These are phyloP conservation scores for Platypus cylindrus DNA, from an alignment of 2,888 invertebrate genomes.

Conservation along the genomic window DNA sequence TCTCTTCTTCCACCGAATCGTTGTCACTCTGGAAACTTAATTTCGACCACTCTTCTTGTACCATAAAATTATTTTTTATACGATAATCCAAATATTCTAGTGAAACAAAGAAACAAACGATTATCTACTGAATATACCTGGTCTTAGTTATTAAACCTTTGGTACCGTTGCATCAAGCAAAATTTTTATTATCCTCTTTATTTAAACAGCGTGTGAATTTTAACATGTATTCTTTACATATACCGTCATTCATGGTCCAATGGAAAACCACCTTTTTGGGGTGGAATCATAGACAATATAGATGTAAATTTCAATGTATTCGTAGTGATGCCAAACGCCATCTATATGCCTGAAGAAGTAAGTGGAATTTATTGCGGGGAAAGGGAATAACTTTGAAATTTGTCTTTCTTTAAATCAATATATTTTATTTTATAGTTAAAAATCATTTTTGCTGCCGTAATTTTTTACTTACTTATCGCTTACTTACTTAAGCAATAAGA, in stretches of 20 bases:
- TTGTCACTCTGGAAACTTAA: conserved; percentile 55
- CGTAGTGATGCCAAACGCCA: no score
- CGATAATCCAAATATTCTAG: conserved; percentile 75
- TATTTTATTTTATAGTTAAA: no score
- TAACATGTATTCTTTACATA: conserved; percentile 76
- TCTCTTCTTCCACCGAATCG: no score
- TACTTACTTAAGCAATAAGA: no score
- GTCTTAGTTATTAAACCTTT: conserved; percentile 33
- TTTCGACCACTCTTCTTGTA: conserved; percentile 80
- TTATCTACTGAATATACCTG: background rate
- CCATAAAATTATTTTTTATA: conserved; percentile 93
- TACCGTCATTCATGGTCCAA: conserved; percentile 89
- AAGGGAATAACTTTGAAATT: no score
- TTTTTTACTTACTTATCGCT: no score
- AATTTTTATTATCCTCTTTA: conserved; percentile 61
- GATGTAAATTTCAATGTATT: no score
- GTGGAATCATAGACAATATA: conserved; percentile 78
- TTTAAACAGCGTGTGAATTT: conserved; percentile 83
- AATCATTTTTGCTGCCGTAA: no score
- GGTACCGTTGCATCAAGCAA: conserved; percentile 65
- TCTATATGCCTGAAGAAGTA: no score
- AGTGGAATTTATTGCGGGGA: no score
- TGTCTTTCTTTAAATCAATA: no score
- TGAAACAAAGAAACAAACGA: conserved; percentile 1
- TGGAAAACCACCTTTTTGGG: conserved; percentile 96